phyloP scores from a whole-genome alignment of 2,797 vertebrate genomes.

The Kryptolebias ocellatus region DNA sequence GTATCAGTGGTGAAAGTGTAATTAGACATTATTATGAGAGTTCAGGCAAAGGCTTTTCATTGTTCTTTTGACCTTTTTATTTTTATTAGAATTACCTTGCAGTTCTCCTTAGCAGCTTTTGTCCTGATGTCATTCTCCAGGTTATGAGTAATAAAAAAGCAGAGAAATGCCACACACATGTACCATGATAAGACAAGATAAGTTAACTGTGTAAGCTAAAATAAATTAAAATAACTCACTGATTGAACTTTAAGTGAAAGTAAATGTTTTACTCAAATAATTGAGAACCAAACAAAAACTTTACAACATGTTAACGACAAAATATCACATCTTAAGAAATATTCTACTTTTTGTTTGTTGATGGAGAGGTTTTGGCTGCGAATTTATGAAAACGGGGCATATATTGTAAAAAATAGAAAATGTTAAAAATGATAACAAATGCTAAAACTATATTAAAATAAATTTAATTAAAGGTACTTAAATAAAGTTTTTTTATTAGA shows the following conservation, averaged over 20 bases:
- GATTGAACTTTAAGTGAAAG: too few relatives aligned
- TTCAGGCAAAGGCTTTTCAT: slow-evolving; percentile 25
- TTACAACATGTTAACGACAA: too few relatives aligned
- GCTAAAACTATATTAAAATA: too few relatives aligned
- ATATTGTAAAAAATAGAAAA: too few relatives aligned
- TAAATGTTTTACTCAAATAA: not conserved
- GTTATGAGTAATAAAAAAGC: slow-evolving; percentile 15
- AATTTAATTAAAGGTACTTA: too few relatives aligned
- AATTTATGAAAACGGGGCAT: too few relatives aligned
- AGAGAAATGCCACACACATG: not conserved
- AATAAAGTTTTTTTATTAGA: too few relatives aligned
- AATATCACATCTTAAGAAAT: too few relatives aligned
- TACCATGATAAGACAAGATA: not conserved
- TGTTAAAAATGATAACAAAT: too few relatives aligned
- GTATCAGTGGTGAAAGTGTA: slow-evolving; percentile 22
- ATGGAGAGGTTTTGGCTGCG: too few relatives aligned
- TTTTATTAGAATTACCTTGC: slow-evolving; percentile 30
- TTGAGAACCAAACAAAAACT: not conserved
- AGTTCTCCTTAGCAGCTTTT: slow-evolving; percentile 23
- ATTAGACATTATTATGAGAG: slow-evolving; percentile 44
- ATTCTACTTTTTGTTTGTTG: too few relatives aligned
- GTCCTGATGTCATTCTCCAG: slow-evolving; percentile 10
- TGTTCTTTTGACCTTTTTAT: slow-evolving; percentile 44
- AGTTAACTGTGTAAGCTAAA: not conserved
- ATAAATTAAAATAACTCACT: not conserved